phyloP scores from a whole-genome alignment of 2,113 vertebrate species.

The Triplophysa siluroides region DNA sequence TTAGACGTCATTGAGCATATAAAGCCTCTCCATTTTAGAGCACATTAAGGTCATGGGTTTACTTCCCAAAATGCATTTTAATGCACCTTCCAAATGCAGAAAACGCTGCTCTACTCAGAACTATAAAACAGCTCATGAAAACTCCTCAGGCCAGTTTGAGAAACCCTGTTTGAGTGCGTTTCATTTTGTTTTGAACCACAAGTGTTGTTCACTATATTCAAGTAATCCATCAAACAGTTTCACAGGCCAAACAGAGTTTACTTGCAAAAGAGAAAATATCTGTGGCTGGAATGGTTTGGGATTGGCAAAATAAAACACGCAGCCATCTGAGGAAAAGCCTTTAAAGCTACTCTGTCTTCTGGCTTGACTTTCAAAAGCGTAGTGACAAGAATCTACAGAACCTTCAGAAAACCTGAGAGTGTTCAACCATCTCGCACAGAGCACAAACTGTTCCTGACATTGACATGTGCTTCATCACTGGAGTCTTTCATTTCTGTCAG shows the following conservation, averaged over 20 bases:
- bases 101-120: too few species aligned
- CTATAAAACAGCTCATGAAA: too few species aligned
- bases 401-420: neutral
- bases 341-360: too few species aligned
- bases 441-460: neutral
- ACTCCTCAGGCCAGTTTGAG: too few species aligned
- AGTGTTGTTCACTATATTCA: neutral
- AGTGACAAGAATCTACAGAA: neutral
- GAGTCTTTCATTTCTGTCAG: neutral
- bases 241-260: neutral
- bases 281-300: neutral
- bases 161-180: too few species aligned
- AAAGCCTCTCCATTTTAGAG: too few species aligned
- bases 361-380: too few species aligned
- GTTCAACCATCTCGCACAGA: neutral
- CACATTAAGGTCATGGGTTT: too few species aligned
- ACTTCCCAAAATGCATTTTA: too few species aligned
- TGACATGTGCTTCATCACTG: neutral
- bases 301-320: conserved; percentile 3
- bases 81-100: too few species aligned
- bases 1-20: too few species aligned
- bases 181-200: neutral
- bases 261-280: neutral
- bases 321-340: neutral
- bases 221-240: neutral